These are phyloP conservation scores for Mobula hypostoma DNA, from an alignment of 2,113 vertebrate species.

Conservation along the genomic window DNA sequence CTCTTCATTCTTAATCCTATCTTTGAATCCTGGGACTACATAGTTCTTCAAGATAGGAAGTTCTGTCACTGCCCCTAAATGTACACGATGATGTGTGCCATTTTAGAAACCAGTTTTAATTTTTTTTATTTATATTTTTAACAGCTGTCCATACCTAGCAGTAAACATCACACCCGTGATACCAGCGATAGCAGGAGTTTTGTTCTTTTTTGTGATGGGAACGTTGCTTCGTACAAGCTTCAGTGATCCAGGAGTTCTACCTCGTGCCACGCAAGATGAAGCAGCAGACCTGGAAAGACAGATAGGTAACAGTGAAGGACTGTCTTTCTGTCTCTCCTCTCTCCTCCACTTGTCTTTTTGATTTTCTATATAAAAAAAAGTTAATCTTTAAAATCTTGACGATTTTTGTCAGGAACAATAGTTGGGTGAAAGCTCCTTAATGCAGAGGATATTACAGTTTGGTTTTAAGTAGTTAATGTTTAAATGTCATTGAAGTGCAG, in stretches of 20 bases:
- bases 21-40: background rate
- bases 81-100: background rate
- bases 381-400: background rate
- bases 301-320: conserved; percentile 75
- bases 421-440: background rate
- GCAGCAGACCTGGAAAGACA: conserved; percentile 89
- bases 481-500: background rate
- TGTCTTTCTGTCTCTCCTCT: conserved; percentile 46
- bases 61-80: background rate
- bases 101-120: conserved; percentile 24
- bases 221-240: conserved; percentile 89
- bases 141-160: conserved; percentile 80
- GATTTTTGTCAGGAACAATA: background rate
- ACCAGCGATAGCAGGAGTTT: conserved; percentile 77
- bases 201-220: conserved; percentile 89
- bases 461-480: background rate
- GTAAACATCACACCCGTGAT: conserved; percentile 76
- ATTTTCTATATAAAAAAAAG: background rate
- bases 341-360: background rate
- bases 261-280: conserved; percentile 81
- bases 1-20: background rate
- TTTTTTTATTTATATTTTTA: conserved; percentile 40
- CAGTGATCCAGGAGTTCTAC: conserved; percentile 88
- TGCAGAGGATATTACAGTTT: background rate
- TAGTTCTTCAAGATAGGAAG: background rate